Evolutionary conservation across 2,888 invertebrate species (phyloP).

Genomic region (Eledona agricola): DNA sequence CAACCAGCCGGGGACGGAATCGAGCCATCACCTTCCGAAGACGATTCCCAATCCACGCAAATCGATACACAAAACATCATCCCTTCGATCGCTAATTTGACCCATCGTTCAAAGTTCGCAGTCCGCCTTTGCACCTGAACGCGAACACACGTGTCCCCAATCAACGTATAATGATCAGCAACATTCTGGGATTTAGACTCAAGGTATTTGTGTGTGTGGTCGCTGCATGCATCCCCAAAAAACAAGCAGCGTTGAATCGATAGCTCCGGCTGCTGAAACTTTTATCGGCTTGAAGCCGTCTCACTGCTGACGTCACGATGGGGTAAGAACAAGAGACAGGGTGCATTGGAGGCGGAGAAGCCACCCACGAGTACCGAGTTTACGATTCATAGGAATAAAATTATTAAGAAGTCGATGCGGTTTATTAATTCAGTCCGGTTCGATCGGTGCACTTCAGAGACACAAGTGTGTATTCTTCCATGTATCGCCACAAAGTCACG

Average conservation of each 20-base stretch:
- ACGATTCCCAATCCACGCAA: too few species aligned
- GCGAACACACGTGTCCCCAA: conserved; percentile 11
- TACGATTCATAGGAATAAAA: conserved; percentile 1
- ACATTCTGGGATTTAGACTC: conserved; percentile 39
- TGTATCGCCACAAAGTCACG: conserved; percentile 18
- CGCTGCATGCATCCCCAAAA: conserved; percentile 8
- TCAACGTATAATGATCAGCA: conserved; percentile 31
- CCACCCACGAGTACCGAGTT: background rate
- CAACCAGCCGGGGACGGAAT: too few species aligned
- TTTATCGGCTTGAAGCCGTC: conserved; percentile 21
- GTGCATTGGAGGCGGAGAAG: conserved; percentile 7
- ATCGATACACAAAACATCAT: conserved; percentile 28
- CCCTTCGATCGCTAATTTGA: conserved; percentile 32
- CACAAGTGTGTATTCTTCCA: conserved; percentile 2
- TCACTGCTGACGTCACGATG: conserved; percentile 12
- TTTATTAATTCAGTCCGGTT: conserved; percentile 13
- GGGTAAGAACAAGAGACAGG: conserved; percentile 15
- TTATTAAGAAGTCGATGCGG: background rate
- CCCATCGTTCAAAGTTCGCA: conserved; percentile 15
- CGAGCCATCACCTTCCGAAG: too few species aligned
- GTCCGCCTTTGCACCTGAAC: conserved; percentile 26
- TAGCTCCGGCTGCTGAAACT: conserved; percentile 21
- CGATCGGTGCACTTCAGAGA: conserved; percentile 5
- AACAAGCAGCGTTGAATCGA: conserved; percentile 9
- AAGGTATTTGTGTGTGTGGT: conserved; percentile 32